A percentile compares a stretch with the other conserved stretches of the same genome.
Evolutionary conservation across 2,113 vertebrate genomes (phyloP).

Genomic region (Rhinoptilus africanus): DNA sequence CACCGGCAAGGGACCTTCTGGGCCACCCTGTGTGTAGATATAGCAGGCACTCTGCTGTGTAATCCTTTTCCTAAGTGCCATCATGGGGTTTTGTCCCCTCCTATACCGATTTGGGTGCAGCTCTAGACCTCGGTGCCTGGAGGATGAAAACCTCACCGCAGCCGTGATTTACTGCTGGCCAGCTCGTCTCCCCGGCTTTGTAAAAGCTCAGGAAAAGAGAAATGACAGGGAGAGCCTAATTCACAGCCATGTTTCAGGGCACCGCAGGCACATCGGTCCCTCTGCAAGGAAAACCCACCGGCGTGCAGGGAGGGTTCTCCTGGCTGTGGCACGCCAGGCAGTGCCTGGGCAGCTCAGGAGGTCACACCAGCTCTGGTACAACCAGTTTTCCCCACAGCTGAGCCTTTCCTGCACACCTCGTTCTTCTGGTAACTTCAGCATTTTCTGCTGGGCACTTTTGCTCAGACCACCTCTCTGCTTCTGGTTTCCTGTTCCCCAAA

Average conservation of each 20-base stretch:
- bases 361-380: not conserved
- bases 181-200: not conserved
- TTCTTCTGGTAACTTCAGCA: not conserved
- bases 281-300: fast-evolving
- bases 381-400: not conserved
- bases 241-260: not conserved
- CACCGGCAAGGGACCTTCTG: not conserved
- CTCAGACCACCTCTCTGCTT: not conserved
- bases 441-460: not conserved
- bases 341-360: not conserved
- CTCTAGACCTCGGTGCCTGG: not conserved
- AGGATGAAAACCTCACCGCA: not conserved
- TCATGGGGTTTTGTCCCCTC: fast-evolving
- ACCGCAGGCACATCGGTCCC: too few species aligned
- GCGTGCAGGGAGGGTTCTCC: fast-evolving
- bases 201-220: not conserved
- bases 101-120: not conserved
- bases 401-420: not conserved
- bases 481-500: not conserved
- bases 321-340: not conserved
- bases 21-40: not conserved
- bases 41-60: fast-evolving
- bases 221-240: not conserved
- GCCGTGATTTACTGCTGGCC: fast-evolving
- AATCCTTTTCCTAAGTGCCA: not conserved